Conservation (phyloP, 2,113 vertebrate species). For the Calidris pugnax region DNA sequence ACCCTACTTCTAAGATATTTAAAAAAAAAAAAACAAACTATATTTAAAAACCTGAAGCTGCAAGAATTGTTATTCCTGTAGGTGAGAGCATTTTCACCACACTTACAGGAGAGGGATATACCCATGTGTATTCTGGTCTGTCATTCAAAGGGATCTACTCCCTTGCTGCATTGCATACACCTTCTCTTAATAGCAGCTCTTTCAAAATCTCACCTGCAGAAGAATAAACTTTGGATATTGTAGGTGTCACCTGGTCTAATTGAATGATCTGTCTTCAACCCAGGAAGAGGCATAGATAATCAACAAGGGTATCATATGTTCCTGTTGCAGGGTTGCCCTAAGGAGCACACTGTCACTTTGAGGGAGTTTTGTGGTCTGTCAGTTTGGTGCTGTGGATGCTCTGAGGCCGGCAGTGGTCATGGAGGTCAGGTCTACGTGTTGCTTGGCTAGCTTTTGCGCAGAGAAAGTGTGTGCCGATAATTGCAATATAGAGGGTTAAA, state of each 20-base stretch:
- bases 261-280: not conserved
- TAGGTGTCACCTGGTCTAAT: not conserved
- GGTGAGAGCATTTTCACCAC: not conserved
- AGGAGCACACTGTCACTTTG: not conserved
- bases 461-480: not conserved
- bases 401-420: not conserved
- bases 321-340: not conserved
- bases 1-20: not conserved
- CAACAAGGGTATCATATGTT: not conserved
- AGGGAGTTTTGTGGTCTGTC: not conserved
- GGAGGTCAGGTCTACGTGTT: not conserved
- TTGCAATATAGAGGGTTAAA: not conserved
- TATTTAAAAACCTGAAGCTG: not conserved
- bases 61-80: not conserved
- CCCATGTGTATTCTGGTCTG: not conserved
- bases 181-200: not conserved
- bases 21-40: too few relatives aligned
- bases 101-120: not conserved
- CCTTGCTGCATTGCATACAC: not conserved
- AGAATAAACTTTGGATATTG: not conserved
- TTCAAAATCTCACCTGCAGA: not conserved
- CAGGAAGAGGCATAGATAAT: not conserved
- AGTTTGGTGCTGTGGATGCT: not conserved
- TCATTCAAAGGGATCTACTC: not conserved
- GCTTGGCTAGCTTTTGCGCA: not conserved